Conservation (phyloP, 2,113 vertebrate genomes). For the cattle (Bos taurus) region ARS-UCD2.0 NC_037357.1:58446501-58447000, state of each 20-base stretch:
- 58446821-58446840: neutral
- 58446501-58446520: neutral
- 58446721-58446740: neutral
- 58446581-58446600: neutral
- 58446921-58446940: constrained; percentile 16
- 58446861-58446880: neutral
- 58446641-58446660: neutral
- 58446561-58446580: neutral
- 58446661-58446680: neutral
- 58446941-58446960: neutral
- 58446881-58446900: neutral
- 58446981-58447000: neutral
- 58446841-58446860: neutral
- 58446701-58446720: neutral
- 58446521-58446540: neutral
- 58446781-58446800: neutral
- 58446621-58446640: neutral
- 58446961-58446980: constrained; percentile 31
- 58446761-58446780: neutral
- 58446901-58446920: constrained; percentile 9
- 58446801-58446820: neutral
- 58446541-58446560: neutral
- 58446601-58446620: neutral
- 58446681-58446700: neutral
- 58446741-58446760: neutral